Evolutionary conservation across 2,797 vertebrate genomes (phyloP), one percentile per base, ranked within the genome.

Genomic region (Diceros bicornis): DNA sequence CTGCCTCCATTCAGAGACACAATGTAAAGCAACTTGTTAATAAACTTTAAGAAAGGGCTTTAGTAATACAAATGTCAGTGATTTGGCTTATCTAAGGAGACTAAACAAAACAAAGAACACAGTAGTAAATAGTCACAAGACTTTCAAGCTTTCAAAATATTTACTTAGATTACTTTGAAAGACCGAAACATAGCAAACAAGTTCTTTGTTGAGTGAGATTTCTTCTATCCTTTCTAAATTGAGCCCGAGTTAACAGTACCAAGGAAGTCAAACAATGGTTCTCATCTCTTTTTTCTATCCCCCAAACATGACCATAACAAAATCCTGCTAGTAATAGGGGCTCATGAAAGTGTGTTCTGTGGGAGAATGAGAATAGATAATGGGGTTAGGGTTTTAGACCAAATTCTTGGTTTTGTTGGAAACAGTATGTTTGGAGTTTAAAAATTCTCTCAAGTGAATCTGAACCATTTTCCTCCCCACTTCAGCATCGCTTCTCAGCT

Each of bases 151-250:
- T 93, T 91, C 66, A 69, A 92, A 96, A 84, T 75, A 79, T 79
- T 78, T 82, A 64, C 34, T 91, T 90, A 87, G 66, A 89, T 91
- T 2, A 84, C 86, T 91, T 89, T 94, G 82, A 77, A 84, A 91
- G 41, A 87, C 10, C 71, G 50, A 84, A 96, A 75, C 32, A 62
- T 34, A 59, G 32, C 44, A 94, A 88, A 89, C 10, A 77, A 12
- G 2, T 59, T 71, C 61, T 82, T 92, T 89, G 44, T 52, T 47
- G 12, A 78, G 37, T 90, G 66, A 89, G 11, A 79, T 94, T 96
- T 96, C 32, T 94, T 95, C 68, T 20, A 32, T 91, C 82, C 78
- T 96, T 37, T 86, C 44, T 85, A 91, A 66, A 72, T 89, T 69
- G 86, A 96, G 84, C 17, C 47, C 11, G 13, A 88, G 44, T 88